These are phyloP conservation scores for Catocala sponsa DNA, from an alignment of 2,888 invertebrate species.

Conservation along the genomic window DNA sequence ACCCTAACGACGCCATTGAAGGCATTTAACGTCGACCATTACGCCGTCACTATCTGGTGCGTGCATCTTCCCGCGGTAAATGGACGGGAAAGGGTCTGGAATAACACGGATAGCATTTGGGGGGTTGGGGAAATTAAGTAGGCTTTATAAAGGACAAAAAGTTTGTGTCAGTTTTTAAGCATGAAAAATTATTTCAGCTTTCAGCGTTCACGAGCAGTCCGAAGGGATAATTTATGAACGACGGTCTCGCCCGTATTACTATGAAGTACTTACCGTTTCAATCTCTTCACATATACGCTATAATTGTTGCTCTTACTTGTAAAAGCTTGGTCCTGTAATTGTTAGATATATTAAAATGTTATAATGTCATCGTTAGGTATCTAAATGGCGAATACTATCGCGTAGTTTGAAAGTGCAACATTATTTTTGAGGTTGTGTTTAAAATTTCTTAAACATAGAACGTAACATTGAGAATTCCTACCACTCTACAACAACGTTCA, in stretches of 20 bases:
- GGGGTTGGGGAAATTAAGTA: constrained; percentile 42
- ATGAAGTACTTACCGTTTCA: neutral
- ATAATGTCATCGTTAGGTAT: no score
- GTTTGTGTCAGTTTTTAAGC: constrained; percentile 24
- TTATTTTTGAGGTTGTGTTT: no score
- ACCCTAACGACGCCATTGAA: constrained; percentile 84
- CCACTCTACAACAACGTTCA: no score
- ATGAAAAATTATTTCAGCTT: constrained; percentile 19
- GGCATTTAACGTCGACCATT: constrained; percentile 80
- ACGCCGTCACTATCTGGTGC: constrained; percentile 76
- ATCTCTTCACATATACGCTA: no score
- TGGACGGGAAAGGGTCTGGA: constrained; percentile 70
- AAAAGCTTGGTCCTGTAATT: no score
- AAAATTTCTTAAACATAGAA: no score
- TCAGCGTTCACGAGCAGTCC: neutral
- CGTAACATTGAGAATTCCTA: no score
- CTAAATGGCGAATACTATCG: no score
- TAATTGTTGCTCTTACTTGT: no score
- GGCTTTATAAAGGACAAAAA: constrained; percentile 29
- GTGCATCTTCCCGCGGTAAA: constrained; percentile 76
- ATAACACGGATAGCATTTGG: constrained; percentile 50
- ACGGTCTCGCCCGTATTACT: neutral
- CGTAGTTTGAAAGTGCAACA: no score
- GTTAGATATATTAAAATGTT: no score
- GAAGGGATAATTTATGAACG: constrained; percentile 5